These are phyloP conservation scores for Cheilosia grossa DNA, from an alignment of 2,888 invertebrate genomes.

Conservation along the genomic window DNA sequence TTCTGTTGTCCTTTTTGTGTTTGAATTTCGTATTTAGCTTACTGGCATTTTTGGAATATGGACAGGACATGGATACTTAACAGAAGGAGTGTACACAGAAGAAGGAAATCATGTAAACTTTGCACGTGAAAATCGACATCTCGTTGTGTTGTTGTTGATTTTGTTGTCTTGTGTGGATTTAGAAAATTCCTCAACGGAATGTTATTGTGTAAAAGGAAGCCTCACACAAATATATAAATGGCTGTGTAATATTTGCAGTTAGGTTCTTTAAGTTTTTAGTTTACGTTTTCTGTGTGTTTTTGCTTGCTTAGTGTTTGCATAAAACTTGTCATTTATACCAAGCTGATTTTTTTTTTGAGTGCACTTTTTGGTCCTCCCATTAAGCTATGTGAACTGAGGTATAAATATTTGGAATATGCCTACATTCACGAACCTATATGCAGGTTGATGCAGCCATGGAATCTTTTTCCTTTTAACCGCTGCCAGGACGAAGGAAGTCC, in stretches of 20 bases:
- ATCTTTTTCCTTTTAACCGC: constrained; percentile 6
- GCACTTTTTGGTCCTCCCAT: constrained; percentile 57
- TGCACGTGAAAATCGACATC: constrained; percentile 64
- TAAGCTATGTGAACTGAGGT: constrained; percentile 47
- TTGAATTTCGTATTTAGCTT: constrained; percentile 48
- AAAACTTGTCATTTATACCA: constrained; percentile 51
- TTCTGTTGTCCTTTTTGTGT: constrained; percentile 64
- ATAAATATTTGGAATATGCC: constrained; percentile 55
- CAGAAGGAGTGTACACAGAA: constrained; percentile 12
- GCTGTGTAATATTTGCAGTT: constrained; percentile 12
- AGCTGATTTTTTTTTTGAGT: constrained; percentile 29
- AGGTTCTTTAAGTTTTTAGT: constrained; percentile 28
- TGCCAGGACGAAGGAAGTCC: constrained; percentile 46
- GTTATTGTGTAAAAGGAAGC: constrained; percentile 17
- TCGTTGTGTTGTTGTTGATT: constrained; percentile 30
- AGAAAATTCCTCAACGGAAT: constrained; percentile 38
- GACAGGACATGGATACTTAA: constrained; percentile 24
- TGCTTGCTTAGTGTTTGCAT: constrained; percentile 53
- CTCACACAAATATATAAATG: neutral
- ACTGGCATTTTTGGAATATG: constrained; percentile 31
- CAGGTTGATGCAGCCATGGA: neutral
- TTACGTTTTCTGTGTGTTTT: constrained; percentile 20
- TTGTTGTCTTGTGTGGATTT: constrained; percentile 40
- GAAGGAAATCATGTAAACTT: constrained; percentile 33
- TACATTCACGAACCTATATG: constrained; percentile 17